Evolutionary conservation across 1,140 invertebrate species (phyloP).

Genomic region (Magallana angulata): DNA sequence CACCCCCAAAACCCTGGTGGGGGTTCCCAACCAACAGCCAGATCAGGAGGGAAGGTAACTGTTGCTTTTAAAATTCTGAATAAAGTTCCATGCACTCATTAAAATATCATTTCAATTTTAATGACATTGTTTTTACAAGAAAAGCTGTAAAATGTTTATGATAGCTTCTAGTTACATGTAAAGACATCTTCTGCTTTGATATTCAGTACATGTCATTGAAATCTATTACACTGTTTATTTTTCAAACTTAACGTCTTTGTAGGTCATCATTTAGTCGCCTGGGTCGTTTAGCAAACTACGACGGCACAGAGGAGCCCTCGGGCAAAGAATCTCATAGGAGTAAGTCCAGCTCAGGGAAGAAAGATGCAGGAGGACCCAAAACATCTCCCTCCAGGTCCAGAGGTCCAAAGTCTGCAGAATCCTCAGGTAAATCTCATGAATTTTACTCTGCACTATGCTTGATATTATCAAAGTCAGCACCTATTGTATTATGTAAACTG

Average conservation of each 20-base stretch:
- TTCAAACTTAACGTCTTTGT: background rate
- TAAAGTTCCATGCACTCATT: too few relatives aligned
- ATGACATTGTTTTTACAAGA: too few relatives aligned
- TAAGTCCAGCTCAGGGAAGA: slow-evolving; percentile 53
- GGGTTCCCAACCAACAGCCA: background rate
- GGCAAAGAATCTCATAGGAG: slow-evolving; percentile 60
- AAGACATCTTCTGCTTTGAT: too few relatives aligned
- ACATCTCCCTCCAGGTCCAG: slow-evolving; percentile 41
- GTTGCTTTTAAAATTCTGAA: too few relatives aligned
- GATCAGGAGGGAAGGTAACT: slow-evolving; percentile 49
- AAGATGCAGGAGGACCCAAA: slow-evolving; percentile 31
- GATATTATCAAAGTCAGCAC: background rate
- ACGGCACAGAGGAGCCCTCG: slow-evolving; percentile 48
- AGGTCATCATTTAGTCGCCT: slow-evolving; percentile 73
- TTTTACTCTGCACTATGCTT: background rate
- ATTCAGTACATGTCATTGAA: too few relatives aligned
- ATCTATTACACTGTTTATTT: too few relatives aligned
- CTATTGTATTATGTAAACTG: too few relatives aligned
- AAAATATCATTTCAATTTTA: too few relatives aligned
- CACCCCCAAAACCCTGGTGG: slow-evolving; percentile 64
- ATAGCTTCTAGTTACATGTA: too few relatives aligned
- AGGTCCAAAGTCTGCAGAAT: slow-evolving; percentile 53
- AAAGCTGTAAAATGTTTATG: too few relatives aligned
- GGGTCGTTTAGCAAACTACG: slow-evolving; percentile 67
- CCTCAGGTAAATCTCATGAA: slow-evolving; percentile 7